Conservation (phyloP, 2,888 invertebrate species). For the Drepanosiphum platanoidis region DNA sequence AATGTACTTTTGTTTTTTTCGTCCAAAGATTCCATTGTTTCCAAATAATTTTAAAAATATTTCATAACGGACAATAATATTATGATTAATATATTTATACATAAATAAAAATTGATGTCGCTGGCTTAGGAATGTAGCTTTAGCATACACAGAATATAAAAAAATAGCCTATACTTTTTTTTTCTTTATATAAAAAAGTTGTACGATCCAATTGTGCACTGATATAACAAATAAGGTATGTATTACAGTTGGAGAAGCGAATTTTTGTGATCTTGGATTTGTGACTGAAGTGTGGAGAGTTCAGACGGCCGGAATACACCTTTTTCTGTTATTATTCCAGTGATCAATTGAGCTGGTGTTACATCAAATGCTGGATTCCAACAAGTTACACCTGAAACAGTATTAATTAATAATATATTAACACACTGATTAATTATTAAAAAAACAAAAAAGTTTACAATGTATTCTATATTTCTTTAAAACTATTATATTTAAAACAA, state of each 20-base stretch:
- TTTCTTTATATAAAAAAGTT: constrained; percentile 37
- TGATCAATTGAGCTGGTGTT: constrained; percentile 91
- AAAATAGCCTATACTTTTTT: constrained; percentile 38
- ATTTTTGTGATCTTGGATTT: constrained; percentile 44
- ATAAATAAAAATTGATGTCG: constrained; percentile 48
- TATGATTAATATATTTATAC: constrained; percentile 41
- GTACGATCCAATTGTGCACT: constrained; percentile 35
- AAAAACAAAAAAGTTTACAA: background rate
- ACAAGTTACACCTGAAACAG: constrained; percentile 80
- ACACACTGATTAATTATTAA: background rate
- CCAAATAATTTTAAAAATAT: constrained; percentile 41
- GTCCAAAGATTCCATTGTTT: constrained; percentile 23
- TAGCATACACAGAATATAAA: constrained; percentile 36
- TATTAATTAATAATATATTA: constrained; percentile 63
- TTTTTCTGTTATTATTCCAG: constrained; percentile 92
- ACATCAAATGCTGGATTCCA: constrained; percentile 99
- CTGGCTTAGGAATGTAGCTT: constrained; percentile 47
- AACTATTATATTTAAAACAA: background rate
- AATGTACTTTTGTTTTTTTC: constrained; percentile 31
- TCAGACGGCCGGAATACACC: constrained; percentile 81
- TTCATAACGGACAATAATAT: constrained; percentile 27
- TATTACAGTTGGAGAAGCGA: constrained; percentile 53
- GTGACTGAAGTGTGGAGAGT: constrained; percentile 65
- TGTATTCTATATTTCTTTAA: background rate
- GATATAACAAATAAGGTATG: constrained; percentile 21